A percentile compares a stretch with the other conserved stretches of the same genome.
Evolutionary conservation across 2,888 invertebrate genomes (phyloP).

Genomic region (Eristalis pertinax): DNA sequence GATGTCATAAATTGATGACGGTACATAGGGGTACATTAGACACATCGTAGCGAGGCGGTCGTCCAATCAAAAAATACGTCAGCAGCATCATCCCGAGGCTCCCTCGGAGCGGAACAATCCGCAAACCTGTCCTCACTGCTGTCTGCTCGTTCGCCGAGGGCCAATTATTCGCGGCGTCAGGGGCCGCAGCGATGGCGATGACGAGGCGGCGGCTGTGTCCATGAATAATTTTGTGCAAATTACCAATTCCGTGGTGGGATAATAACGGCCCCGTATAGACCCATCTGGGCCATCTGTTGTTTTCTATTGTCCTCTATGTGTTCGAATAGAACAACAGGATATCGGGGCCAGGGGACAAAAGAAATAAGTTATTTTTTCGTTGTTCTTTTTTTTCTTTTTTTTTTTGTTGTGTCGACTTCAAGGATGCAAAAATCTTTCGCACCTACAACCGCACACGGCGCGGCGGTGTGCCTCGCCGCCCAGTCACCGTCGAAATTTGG

Average conservation of each 20-base stretch:
- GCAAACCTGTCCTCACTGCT: neutral
- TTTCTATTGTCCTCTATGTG: conserved; percentile 25
- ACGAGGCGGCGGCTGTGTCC: conserved; percentile 11
- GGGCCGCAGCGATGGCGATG: neutral
- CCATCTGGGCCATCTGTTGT: conserved; percentile 53
- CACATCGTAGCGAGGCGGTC: conserved; percentile 6
- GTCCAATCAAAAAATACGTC: conserved; percentile 27
- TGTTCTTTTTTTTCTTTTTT: too few species aligned
- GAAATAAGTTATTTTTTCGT: neutral
- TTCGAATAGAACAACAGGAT: conserved; percentile 20
- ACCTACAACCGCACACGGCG: conserved; percentile 7
- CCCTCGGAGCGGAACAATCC: neutral
- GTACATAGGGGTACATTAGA: conserved; percentile 6
- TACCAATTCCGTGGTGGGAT: conserved; percentile 42
- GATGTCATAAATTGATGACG: conserved; percentile 28
- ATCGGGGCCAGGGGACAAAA: neutral
- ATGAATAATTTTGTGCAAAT: conserved; percentile 55
- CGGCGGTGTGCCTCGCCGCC: neutral
- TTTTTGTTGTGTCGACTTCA: neutral
- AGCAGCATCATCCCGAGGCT: conserved; percentile 4
- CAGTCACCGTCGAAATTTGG: neutral
- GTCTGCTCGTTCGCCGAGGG: neutral
- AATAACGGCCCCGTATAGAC: conserved; percentile 30
- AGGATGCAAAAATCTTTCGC: conserved; percentile 42
- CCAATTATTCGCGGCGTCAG: conserved; percentile 20